Evolutionary conservation across 1,140 invertebrate species (phyloP), one percentile per base, ranked within the genome.

Genomic region (Ceratina japonica): DNA sequence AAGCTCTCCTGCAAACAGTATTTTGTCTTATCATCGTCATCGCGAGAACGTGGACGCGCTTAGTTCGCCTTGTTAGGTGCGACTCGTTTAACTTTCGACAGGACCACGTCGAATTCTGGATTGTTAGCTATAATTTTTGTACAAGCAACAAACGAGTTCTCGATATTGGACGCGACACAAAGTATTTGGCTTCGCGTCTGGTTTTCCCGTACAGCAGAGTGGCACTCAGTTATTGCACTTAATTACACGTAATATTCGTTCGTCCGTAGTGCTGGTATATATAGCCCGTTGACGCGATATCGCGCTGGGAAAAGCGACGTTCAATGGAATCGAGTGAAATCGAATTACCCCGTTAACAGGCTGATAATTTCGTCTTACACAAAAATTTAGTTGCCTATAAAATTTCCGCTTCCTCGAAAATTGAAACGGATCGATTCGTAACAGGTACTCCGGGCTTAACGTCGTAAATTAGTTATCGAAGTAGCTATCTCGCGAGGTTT

Each of bases 171-270:
- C 16, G 37, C 10, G 37, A 44, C 10, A 7, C 37, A 7, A 10
- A 44, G 37, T 8, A 20, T 16, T 7, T 12, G 16, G 13, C 22
- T 52, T 54, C 24, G 18, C 8, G 16, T 54, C 49, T 68, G 15
- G 62, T 54, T 54, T 54, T 56, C 22, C 52, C 18, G 51, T 18
- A 56, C 0, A 31, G 18, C 10, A 70, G 51, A 70, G 52, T 56
- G n/a, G 56, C 13, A 54, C 51, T 37, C 7, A 70, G 24, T 54
- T 70, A 70, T 70, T 20, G 27, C 13, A 31, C 7, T 31, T 69
- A 69, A 69, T 69, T 69, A 13, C 7, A 69, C 18, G 18, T 69
- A 69, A 56, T 18, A 31, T 24, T 69, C 18, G 51, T 20, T 13
- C 22, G 52, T 37, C 4, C 24, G 24, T 69, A 13, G 1, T 24